Evolutionary conservation across 1,140 invertebrate species (phyloP), one percentile per base, ranked within the genome.

Genomic region (Tenebrio molitor): DNA sequence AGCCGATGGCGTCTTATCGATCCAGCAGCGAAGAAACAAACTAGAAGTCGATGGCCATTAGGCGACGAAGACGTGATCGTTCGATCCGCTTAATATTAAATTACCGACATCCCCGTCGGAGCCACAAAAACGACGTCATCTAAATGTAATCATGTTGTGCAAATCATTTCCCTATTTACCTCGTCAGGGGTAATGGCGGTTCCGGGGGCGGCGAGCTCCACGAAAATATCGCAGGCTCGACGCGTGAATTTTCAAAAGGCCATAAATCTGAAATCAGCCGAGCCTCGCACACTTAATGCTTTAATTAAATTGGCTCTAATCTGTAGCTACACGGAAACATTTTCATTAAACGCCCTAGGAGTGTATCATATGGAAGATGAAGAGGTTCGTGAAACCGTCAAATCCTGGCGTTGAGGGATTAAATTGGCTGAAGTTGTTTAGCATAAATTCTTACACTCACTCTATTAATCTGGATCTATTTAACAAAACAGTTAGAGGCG

Each of bases 111-210:
- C 12, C 36, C 5, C 36, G 36, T 39, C 36, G 6, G 7, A 39
- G 36, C 36, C 36, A 39, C 36, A 39, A 39, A 39, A 39, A 39
- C 36, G 36, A 39, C 36, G 36, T 39, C 36, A 39, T 39, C 36
- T 39, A 39, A 39, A 39, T 39, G 36, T 39, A 39, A 39, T 39
- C 36, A 39, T 39, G 36, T 39, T 39, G 36, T 39, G 36, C 36
- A 39, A 39, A 39, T 39, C 36, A 12, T 12, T 39, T 39, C 36
- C 36, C 36, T 39, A 39, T 39, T 39, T 39, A 39, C 36, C 6
- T 39, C 36, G 36, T 12, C 7, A 2, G n/a, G 36, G n/a, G 36
- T 39, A 39, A 39, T 39, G 36, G 36, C 12, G 36, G 36, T 39
- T 39, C 12, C 36, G 29, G n/a, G n/a, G n/a, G n/a, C n/a, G n/a